Percentiles rank a stretch among this genome's conserved stretches.
Evolutionary conservation across 2,888 invertebrate species (phyloP).

Genomic region (Ophraella communa): DNA sequence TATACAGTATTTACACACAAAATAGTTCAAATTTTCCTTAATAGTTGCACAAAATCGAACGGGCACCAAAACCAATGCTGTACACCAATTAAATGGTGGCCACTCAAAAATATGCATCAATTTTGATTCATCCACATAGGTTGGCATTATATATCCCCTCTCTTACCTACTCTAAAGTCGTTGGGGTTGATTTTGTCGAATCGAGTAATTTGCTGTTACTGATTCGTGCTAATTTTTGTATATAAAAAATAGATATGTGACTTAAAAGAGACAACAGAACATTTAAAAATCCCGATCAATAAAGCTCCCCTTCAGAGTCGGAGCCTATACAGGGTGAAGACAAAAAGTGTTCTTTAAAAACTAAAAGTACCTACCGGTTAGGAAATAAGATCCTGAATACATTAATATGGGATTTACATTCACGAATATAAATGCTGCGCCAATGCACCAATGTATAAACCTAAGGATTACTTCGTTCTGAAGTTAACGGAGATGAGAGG

Average conservation of each 20-base stretch:
- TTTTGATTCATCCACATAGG: too few species aligned
- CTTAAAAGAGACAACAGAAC: background rate
- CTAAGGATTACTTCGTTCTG: slow-evolving; percentile 2
- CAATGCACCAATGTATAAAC: background rate
- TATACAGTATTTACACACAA: too few species aligned
- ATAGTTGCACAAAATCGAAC: too few species aligned
- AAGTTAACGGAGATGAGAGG: slow-evolving; percentile 1
- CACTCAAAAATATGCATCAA: too few species aligned
- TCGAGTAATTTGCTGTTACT: background rate
- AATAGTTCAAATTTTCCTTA: too few species aligned
- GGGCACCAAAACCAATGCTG: too few species aligned
- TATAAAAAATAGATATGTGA: background rate
- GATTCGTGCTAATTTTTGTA: background rate
- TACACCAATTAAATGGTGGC: too few species aligned
- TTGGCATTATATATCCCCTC: too few species aligned
- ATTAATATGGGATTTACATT: background rate
- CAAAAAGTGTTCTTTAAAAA: background rate
- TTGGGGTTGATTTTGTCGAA: background rate
- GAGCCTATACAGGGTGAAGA: background rate
- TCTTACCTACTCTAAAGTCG: too few species aligned
- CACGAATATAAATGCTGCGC: background rate
- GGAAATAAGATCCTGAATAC: background rate
- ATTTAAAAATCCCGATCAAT: background rate
- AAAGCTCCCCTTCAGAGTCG: background rate
- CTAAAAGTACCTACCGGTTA: background rate